Evolutionary conservation across 2,888 invertebrate species (phyloP), one percentile per base, ranked within the genome.

Genomic region (Timandra comae): DNA sequence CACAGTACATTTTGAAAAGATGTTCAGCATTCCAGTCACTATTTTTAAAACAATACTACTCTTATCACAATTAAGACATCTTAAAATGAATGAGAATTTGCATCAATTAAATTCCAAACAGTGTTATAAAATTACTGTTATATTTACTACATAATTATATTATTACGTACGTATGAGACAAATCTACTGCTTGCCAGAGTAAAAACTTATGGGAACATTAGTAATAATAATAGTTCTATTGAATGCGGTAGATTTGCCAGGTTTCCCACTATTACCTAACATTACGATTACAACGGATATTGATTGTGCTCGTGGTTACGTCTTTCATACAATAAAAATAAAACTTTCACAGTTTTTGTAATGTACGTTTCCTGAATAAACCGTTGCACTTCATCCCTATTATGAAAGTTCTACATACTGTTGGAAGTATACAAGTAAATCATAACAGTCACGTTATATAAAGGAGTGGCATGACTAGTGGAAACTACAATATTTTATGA

Each of bases 221-320:
- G n/a, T n/a, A 36, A 38, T 52, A 55, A 60, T 63, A 63, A 65
- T 62, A 63, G 58, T 40, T 54, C 48, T 47, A 68, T 71, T 68
- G 63, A 73, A 67, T 62, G 57, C 55, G 49, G 51, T 56, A 54
- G 59, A 65, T 69, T 63, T 57, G 61, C 46, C 49, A 60, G 67
- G 67, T 67, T 77, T 70, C 68, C 57, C 69, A 68, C 47, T 72
- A 62, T 79, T 78, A 77, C 69, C 64, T 74, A 78, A 84, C 71
- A 52, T 55, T 53, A 56, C 53, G 56, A 71, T 72, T 66, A 73
- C 72, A 74, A 66, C 77, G 78, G 77, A 81, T 82, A 81, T 79
- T 56, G 72, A 80, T 79, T 81, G 75, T 77, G 51, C 52, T 63
- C 45, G 53, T 52, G 46, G 57, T 63, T 69, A 64, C 61, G 58